Evolutionary conservation across 2,113 vertebrate genomes (phyloP), one percentile per base, ranked within the genome.

Genomic region (Aplodontia rufa): DNA sequence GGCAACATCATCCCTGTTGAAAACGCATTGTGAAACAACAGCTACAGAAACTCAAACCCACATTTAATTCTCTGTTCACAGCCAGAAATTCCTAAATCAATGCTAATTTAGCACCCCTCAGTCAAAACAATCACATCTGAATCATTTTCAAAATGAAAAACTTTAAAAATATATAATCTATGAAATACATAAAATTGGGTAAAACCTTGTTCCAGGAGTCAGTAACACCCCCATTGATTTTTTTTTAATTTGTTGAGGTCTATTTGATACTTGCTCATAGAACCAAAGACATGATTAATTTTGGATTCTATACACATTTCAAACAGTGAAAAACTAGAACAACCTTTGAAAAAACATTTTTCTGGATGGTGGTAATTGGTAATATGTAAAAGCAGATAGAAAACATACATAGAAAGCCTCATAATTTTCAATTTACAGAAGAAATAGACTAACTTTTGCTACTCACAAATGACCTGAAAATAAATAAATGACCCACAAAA

Each of bases 301-400:
- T 32, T 93, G 37, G 75, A 80, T 78, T 75, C 92, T 68, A 72
- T 51, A 76, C 19, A 55, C 9, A 4, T 95, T 96, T 90, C 85
- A 66, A 90, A 86, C 74, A 81, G 53, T 32, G 47, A 93, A 94
- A 32, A 24, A 45, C 60, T 28, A 82, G 97, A 96, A 85, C 8
- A 20, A 80, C 66, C 51, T 90, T 49, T 11, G 24, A 89, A 78
- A 72, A 95, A 91, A 87, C 69, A 85, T 87, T 90, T 78, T 81
- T 87, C 64, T 76, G 62, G 60, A 49, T n/a, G 58, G 58, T 93
- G 19, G 47, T 62, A 64, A 96, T 30, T 24, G 49, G 35, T 68
- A 79, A 92, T 92, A 94, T 88, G 55, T 24, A 60, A 96, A 96
- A 94, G 96, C 53, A 74, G 84, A 93, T 17, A 87, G n/a, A 95